These are phyloP conservation scores for Bombus impatiens DNA, from an alignment of 1,140 invertebrate species.

Conservation along the genomic window DNA sequence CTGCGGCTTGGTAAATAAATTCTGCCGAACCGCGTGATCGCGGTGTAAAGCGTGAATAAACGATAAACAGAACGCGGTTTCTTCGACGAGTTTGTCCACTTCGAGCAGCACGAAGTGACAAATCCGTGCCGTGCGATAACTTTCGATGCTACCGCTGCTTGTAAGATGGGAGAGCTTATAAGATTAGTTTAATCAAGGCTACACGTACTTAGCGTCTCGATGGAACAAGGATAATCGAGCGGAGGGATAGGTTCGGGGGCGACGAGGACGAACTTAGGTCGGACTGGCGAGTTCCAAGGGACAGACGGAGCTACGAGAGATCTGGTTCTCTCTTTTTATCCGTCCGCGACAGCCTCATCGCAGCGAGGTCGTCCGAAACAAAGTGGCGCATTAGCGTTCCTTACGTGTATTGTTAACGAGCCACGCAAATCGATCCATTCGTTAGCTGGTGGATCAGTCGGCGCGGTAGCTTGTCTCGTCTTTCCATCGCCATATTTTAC, in stretches of 20 bases:
- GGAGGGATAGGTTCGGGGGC: slow-evolving; percentile 2
- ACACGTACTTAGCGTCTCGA: slow-evolving; percentile 31
- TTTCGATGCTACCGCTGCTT: slow-evolving; percentile 14
- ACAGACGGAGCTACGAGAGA: slow-evolving; percentile 1
- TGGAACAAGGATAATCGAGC: slow-evolving; percentile 45
- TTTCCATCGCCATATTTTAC: slow-evolving; percentile 57
- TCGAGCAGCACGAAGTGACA: not conserved
- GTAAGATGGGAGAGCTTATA: slow-evolving; percentile 26
- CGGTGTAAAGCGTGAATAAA: not conserved
- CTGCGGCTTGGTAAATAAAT: slow-evolving; percentile 28
- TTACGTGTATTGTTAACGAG: slow-evolving; percentile 70
- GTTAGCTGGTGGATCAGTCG: slow-evolving; percentile 59
- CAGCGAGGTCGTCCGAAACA: slow-evolving; percentile 64
- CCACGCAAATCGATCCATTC: slow-evolving; percentile 68
- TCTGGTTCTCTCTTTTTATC: slow-evolving; percentile 32
- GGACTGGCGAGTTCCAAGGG: not conserved
- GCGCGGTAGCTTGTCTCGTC: slow-evolving; percentile 63
- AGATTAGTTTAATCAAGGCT: slow-evolving; percentile 56
- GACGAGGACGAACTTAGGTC: slow-evolving; percentile 18
- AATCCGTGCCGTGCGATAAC: slow-evolving; percentile 19
- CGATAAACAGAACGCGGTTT: slow-evolving; percentile 26
- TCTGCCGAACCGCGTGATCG: not conserved
- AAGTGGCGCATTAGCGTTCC: slow-evolving; percentile 65
- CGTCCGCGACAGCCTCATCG: slow-evolving; percentile 34
- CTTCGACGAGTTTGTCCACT: not conserved